Evolutionary conservation across 1,140 invertebrate genomes (phyloP), one percentile per base, ranked within the genome.

Genomic region (Palaemon carinicauda): DNA sequence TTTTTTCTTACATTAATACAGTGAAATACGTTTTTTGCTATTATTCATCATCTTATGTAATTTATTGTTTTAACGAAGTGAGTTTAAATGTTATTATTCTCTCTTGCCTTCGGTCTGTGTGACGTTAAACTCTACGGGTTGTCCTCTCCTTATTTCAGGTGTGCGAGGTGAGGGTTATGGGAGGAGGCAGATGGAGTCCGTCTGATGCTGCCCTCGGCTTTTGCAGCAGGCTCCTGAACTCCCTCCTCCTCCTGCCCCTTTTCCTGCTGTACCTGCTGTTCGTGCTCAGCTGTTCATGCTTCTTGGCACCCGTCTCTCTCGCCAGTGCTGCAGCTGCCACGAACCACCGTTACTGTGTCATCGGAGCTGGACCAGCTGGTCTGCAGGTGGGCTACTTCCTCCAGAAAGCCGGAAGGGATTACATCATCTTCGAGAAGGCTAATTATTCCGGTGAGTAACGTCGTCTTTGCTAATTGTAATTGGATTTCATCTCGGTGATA

Each of bases 361-460:
- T 93, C 51, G 92, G 92, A 19, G 92, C 91, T 50, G 92, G 92
- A 24, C 92, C 92, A 9, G 89, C 90, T n/a, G 92, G 92, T 21
- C 90, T 93, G 33, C 92, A 93, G 90, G 88, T 93, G 77, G 92
- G 90, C 19, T 91, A 92, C 88, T 92, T 91, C 85, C 88, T 93
- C 9, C 52, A 91, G 17, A 90, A 89, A 78, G 89, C 90, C 27
- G 80, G 89, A 27, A 88, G 92, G 79, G 91, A 93, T 88, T 92
- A 93, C 88, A 78, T 92, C 5, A 90, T 93, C 53, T 91, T 92
- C 89, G 92, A 93, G 90, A 90, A 90, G 88, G 84, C 89, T 52
- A 92, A 92, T 89, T 89, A 89, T 33, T 91, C 92, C 89, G 92
- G 92, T 92, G 90, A 90, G 88, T 41, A 27, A 14, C 21, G 0